phyloP scores from a whole-genome alignment of 2,113 vertebrate genomes.

The Poeciliopsis prolifica region DNA sequence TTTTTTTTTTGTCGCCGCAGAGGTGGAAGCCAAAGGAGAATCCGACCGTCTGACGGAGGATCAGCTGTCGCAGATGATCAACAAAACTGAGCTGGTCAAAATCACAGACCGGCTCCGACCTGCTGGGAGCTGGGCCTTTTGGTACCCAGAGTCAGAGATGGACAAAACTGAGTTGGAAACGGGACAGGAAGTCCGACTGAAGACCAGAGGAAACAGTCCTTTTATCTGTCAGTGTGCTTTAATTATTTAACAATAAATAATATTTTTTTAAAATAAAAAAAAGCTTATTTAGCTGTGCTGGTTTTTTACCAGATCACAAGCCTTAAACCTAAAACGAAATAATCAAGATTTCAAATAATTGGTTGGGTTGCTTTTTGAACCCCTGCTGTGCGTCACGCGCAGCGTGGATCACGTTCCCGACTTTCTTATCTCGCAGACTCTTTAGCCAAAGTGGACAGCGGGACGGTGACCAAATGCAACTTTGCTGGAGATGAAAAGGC shows the following conservation, averaged over 20 bases:
- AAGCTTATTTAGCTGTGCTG: not conserved
- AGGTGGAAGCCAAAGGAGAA: constrained; percentile 84
- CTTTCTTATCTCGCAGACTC: constrained; percentile 76
- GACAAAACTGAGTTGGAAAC: constrained; percentile 82
- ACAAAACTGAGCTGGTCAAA: constrained; percentile 79
- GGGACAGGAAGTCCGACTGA: constrained; percentile 82
- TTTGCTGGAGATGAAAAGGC: constrained; percentile 85
- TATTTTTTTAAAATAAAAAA: not conserved
- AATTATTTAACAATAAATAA: not conserved
- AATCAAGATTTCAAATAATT: not conserved
- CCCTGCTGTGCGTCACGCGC: not conserved
- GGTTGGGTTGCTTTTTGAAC: not conserved
- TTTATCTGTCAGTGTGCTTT: constrained; percentile 83
- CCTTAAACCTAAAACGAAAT: not conserved
- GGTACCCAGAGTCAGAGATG: constrained; percentile 85
- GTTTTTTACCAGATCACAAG: not conserved
- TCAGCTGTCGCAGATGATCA: constrained; percentile 76
- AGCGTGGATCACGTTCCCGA: not conserved
- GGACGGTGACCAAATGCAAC: constrained; percentile 88
- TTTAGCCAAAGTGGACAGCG: constrained; percentile 83
- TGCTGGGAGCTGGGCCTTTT: constrained; percentile 81
- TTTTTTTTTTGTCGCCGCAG: constrained; percentile 60
- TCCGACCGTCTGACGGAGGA: constrained; percentile 78
- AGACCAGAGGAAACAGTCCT: constrained; percentile 86
- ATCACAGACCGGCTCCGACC: constrained; percentile 80